A percentile compares a stretch with the other conserved stretches of the same genome.
These are phyloP conservation scores for Columba livia DNA, from an alignment of 2,113 vertebrate species.

Conservation along the genomic window DNA sequence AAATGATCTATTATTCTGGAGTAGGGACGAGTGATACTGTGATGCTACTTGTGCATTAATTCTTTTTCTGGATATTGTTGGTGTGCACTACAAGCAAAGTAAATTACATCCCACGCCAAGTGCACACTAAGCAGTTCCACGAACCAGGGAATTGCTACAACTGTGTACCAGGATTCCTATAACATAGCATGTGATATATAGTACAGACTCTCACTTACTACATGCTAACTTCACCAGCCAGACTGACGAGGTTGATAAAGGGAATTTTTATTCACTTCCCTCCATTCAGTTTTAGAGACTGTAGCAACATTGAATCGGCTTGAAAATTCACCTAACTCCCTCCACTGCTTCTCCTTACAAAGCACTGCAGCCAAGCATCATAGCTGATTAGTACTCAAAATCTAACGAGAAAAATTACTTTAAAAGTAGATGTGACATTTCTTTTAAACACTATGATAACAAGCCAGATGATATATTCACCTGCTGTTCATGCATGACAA, in stretches of 20 bases:
- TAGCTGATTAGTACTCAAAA: slow-evolving; percentile 64
- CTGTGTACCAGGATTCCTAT: neutral
- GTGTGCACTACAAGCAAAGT: neutral
- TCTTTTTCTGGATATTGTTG: neutral
- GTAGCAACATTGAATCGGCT: slow-evolving; percentile 52
- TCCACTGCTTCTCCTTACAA: slow-evolving; percentile 58
- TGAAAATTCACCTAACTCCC: slow-evolving; percentile 8
- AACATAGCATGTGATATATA: neutral
- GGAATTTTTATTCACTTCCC: neutral
- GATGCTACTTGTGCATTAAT: neutral
- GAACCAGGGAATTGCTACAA: neutral
- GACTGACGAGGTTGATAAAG: neutral
- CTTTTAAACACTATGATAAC: slow-evolving; percentile 71
- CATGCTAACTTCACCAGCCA: neutral
- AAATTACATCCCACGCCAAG: neutral
- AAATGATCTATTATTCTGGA: neutral
- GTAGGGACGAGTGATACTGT: neutral
- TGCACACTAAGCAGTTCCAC: neutral
- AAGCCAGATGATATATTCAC: slow-evolving; percentile 80
- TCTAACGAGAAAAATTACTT: slow-evolving; percentile 53
- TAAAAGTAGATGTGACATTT: slow-evolving; percentile 66
- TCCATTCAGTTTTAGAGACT: slow-evolving; percentile 1
- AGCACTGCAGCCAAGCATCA: slow-evolving; percentile 59
- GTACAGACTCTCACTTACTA: neutral
- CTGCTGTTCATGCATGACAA: slow-evolving; percentile 84